A percentile compares a stretch with the other conserved stretches of the same genome.
Conservation (phyloP, 2,888 invertebrate genomes). For the Mystacides longicornis region DNA sequence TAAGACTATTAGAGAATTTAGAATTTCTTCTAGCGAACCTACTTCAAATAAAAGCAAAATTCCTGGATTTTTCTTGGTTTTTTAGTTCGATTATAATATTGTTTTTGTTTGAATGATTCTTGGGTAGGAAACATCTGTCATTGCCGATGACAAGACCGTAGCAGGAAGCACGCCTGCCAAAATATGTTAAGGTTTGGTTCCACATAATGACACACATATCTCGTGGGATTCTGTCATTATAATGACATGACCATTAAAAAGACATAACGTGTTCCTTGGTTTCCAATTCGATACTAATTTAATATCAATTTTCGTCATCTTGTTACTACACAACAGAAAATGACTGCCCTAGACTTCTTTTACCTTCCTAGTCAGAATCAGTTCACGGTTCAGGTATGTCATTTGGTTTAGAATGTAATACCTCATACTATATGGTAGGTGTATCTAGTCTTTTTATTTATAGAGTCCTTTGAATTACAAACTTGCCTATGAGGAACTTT, state of each 20-base stretch:
- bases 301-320: conserved; percentile 22
- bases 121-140: conserved; percentile 17
- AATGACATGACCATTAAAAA: conserved; percentile 22
- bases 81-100: too few species aligned
- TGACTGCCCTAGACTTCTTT: neutral
- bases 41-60: too few species aligned
- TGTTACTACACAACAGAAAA: conserved; percentile 7
- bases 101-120: too few species aligned
- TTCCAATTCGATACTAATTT: conserved; percentile 23
- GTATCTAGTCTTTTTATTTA: too few species aligned
- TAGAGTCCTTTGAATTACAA: neutral
- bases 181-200: conserved; percentile 14
- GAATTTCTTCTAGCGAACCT: too few species aligned
- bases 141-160: conserved; percentile 2
- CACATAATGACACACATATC: conserved; percentile 24
- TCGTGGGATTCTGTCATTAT: conserved; percentile 17
- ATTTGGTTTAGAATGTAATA: too few species aligned
- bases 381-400: neutral
- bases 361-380: neutral
- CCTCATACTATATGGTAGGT: too few species aligned
- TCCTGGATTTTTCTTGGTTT: too few species aligned
- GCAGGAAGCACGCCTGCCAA: conserved; percentile 20
- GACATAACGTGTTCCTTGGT: conserved; percentile 18
- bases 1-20: too few species aligned
- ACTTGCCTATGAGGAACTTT: too few species aligned